Evolutionary conservation across 2,797 vertebrate species (phyloP).

Genomic region (Thunnus albacares): DNA sequence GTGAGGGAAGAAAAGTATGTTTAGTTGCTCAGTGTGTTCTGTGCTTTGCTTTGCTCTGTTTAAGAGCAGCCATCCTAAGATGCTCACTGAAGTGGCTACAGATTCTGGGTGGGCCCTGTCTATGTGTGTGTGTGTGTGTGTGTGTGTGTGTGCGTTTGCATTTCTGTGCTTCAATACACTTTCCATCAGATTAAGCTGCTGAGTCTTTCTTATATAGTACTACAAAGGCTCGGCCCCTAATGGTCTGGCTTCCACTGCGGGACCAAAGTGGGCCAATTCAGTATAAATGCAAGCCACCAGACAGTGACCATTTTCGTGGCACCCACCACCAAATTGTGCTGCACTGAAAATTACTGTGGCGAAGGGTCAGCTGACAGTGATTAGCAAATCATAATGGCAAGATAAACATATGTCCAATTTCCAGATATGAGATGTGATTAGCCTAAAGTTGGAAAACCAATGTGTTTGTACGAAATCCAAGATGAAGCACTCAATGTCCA

Average conservation of each 20-base stretch:
- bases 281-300: conserved; percentile 1
- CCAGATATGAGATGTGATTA: too few species aligned
- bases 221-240: conserved; percentile 46
- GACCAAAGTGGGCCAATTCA: conserved; percentile 39
- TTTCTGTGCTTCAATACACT: conserved; percentile 66
- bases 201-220: conserved; percentile 48
- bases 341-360: too few species aligned
- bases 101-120: conserved; percentile 57
- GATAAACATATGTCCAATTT: too few species aligned
- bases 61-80: conserved; percentile 52
- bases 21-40: conserved; percentile 12
- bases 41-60: conserved; percentile 31
- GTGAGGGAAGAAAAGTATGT: conserved; percentile 22
- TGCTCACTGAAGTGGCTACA: conserved; percentile 63
- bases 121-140: conserved; percentile 17
- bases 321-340: not conserved
- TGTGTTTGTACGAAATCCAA: not conserved
- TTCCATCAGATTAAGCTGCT: conserved; percentile 74
- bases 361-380: too few species aligned
- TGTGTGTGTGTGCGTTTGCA: conserved; percentile 21
- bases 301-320: not conserved
- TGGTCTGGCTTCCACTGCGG: conserved; percentile 42
- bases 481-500: not conserved
- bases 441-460: not conserved
- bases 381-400: too few species aligned